These are phyloP conservation scores for Drosophila imparisetae DNA, from an alignment of 2,888 invertebrate species.

Conservation along the genomic window DNA sequence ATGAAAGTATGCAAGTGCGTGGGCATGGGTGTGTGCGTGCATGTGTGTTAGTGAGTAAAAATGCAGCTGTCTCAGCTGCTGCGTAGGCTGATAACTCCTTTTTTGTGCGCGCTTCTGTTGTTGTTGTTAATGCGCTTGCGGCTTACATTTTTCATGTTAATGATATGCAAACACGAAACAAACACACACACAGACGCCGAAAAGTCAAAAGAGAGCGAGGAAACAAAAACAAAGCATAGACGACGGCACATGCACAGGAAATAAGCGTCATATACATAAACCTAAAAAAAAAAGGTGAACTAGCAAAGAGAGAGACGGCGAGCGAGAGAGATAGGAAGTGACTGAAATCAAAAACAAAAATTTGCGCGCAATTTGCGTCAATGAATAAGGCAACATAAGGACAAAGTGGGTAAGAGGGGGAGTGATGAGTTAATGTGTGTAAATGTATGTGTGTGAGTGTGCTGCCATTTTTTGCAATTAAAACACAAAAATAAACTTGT, in stretches of 20 bases:
- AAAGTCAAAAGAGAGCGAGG: slow-evolving; percentile 54
- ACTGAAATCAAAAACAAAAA: slow-evolving; percentile 65
- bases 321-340: slow-evolving; percentile 37
- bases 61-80: slow-evolving; percentile 48
- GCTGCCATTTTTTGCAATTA: slow-evolving; percentile 62
- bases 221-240: slow-evolving; percentile 6
- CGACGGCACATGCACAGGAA: slow-evolving; percentile 29
- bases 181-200: slow-evolving; percentile 31
- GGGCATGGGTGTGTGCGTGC: slow-evolving; percentile 21
- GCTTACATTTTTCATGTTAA: slow-evolving; percentile 70
- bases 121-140: slow-evolving; percentile 18
- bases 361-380: slow-evolving; percentile 76
- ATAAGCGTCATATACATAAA: slow-evolving; percentile 64
- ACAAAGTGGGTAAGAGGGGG: not conserved
- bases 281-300: not conserved
- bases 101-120: slow-evolving; percentile 8
- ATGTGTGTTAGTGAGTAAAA: slow-evolving; percentile 13
- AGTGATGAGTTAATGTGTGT: not conserved
- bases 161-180: slow-evolving; percentile 71
- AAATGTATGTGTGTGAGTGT: slow-evolving; percentile 8
- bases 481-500: slow-evolving; percentile 66
- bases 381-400: slow-evolving; percentile 47
- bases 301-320: slow-evolving; percentile 16
- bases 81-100: slow-evolving; percentile 70
- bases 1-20: slow-evolving; percentile 54